Evolutionary conservation across 2,113 vertebrate species (phyloP).

Genomic region (Gasterosteus nipponicus): DNA sequence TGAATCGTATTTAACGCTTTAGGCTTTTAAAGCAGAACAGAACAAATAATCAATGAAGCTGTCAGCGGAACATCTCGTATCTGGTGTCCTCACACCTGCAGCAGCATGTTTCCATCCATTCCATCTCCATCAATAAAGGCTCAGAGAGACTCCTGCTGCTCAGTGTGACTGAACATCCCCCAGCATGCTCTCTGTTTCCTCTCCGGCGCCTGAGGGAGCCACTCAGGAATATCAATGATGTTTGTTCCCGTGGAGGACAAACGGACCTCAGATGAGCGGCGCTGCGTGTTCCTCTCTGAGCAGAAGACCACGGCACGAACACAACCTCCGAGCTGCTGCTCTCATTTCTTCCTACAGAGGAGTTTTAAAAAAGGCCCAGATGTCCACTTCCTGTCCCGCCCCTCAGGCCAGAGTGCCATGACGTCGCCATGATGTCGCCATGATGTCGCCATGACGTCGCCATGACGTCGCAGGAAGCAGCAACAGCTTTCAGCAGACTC

Average conservation of each 20-base stretch:
- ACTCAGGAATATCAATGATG: conserved; percentile 42
- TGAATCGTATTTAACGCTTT: not conserved
- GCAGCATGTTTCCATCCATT: not conserved
- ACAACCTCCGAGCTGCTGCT: not conserved
- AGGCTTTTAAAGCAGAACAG: not conserved
- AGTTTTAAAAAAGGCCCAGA: not conserved
- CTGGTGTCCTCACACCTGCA: conserved; percentile 24
- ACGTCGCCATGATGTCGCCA: too few species aligned
- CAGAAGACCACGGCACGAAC: not conserved
- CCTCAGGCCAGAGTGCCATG: not conserved
- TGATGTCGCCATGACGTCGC: not conserved
- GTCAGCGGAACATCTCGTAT: too few species aligned
- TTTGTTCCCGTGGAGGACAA: conserved; percentile 33
- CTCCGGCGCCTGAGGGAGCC: conserved; percentile 3
- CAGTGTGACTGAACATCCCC: not conserved
- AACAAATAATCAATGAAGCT: too few species aligned
- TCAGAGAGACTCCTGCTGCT: conserved; percentile 5
- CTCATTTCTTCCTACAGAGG: not conserved
- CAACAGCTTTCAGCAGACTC: not conserved
- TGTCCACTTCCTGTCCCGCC: not conserved
- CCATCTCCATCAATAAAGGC: not conserved
- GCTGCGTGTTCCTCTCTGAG: not conserved
- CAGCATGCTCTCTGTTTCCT: not conserved
- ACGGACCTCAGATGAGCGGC: not conserved
- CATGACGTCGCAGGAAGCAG: not conserved